A percentile compares a stretch with the other conserved stretches of the same genome.
These are phyloP conservation scores for Chaunax sp. DNA, from an alignment of 2,797 vertebrate genomes.

Conservation along the genomic window DNA sequence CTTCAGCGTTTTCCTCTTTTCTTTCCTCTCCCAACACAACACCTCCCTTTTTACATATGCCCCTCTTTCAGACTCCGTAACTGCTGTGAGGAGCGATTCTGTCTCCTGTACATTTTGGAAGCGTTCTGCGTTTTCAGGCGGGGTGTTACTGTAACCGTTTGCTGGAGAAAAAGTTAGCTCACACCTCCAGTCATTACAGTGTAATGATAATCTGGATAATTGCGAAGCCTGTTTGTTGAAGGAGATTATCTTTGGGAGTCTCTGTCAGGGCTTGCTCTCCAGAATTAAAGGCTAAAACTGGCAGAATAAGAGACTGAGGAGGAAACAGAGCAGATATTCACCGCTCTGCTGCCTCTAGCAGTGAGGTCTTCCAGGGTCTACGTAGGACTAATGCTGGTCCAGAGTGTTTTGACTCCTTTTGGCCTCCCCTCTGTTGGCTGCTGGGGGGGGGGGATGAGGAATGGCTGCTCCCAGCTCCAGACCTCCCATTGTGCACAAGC, in stretches of 20 bases:
- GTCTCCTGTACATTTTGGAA: constrained; percentile 73
- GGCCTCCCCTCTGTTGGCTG: constrained; percentile 53
- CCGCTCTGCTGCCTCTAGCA: constrained; percentile 45
- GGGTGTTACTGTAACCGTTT: constrained; percentile 72
- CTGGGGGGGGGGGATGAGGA: constrained; percentile 50
- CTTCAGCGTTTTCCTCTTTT: constrained; percentile 71
- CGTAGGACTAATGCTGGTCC: constrained; percentile 65
- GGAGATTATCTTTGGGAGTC: constrained; percentile 68
- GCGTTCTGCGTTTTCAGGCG: constrained; percentile 68
- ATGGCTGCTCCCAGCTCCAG: constrained; percentile 71
- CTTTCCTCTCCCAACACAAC: constrained; percentile 63
- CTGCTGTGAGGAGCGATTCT: constrained; percentile 74
- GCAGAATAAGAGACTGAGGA: constrained; percentile 42
- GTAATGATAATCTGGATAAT: constrained; percentile 77
- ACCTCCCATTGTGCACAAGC: constrained; percentile 76
- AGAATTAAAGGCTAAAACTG: constrained; percentile 39
- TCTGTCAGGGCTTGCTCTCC: constrained; percentile 60
- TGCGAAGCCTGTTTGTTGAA: constrained; percentile 71
- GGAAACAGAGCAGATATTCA: constrained; percentile 68
- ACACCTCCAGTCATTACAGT: constrained; percentile 76
- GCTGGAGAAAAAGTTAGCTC: constrained; percentile 72
- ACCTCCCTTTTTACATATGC: constrained; percentile 72
- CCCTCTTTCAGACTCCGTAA: constrained; percentile 67
- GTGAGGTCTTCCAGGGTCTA: constrained; percentile 64
- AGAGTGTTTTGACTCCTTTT: constrained; percentile 75